phyloP scores from a whole-genome alignment of 1,140 invertebrate species.

The Drosophila grimshawi region DNA sequence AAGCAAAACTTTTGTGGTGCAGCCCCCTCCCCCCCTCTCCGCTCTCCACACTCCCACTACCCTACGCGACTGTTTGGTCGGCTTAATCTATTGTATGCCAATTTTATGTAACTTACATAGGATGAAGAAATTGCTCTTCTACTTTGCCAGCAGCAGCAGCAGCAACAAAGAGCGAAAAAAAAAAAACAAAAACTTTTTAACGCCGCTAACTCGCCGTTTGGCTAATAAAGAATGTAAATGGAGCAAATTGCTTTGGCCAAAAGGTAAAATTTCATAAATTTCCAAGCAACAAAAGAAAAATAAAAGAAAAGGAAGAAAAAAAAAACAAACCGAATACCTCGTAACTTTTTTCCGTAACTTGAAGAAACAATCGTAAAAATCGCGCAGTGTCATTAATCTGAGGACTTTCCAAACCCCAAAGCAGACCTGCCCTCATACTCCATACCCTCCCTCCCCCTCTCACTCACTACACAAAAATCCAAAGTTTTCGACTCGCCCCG shows the following conservation, averaged over 20 bases:
- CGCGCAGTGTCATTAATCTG: conserved; percentile 64
- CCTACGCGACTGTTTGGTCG: not conserved
- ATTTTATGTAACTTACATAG: conserved; percentile 46
- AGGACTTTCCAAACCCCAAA: conserved; percentile 30
- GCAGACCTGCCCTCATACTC: too few species aligned
- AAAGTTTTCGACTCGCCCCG: conserved; percentile 33
- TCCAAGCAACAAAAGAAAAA: conserved; percentile 27
- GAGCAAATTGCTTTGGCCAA: conserved; percentile 79
- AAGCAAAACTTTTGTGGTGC: conserved; percentile 12
- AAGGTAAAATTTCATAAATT: conserved; percentile 80
- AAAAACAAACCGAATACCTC: conserved; percentile 18
- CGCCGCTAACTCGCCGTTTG: conserved; percentile 48
- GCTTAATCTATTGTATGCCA: conserved; percentile 50
- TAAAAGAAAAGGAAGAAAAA: conserved; percentile 25
- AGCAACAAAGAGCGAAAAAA: conserved; percentile 12
- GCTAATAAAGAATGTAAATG: conserved; percentile 82
- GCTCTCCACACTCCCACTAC: not conserved
- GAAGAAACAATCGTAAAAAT: conserved; percentile 66
- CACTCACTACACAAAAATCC: not conserved
- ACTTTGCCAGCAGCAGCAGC: conserved; percentile 25
- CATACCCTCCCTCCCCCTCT: too few species aligned
- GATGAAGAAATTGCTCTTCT: conserved; percentile 35
- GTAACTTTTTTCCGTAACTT: conserved; percentile 57
- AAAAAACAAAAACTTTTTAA: conserved; percentile 35
- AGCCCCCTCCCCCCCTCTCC: not conserved